Percentiles rank a stretch among this genome's conserved stretches.
phyloP scores from a whole-genome alignment of 1,140 invertebrate species.

The Paracyclopina nana region DNA sequence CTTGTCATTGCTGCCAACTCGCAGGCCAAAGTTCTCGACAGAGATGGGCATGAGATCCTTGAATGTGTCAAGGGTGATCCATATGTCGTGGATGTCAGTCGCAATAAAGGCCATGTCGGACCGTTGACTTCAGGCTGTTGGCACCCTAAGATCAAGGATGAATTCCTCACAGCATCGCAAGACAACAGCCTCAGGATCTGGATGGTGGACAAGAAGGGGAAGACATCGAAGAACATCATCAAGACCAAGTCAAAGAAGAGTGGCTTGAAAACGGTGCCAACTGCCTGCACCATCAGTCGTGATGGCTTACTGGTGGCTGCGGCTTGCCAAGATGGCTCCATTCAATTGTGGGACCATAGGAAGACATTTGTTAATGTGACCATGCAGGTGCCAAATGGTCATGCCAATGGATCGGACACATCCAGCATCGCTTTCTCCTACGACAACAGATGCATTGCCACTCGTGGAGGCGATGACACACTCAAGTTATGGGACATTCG shows the following conservation, averaged over 20 bases:
- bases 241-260: conserved; percentile 59
- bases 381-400: conserved; percentile 43
- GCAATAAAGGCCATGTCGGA: conserved; percentile 88
- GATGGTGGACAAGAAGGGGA: conserved; percentile 51
- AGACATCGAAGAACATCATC: conserved; percentile 56
- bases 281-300: conserved; percentile 55
- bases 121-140: conserved; percentile 73
- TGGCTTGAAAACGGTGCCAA: conserved; percentile 72
- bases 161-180: conserved; percentile 82
- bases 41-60: conserved; percentile 84
- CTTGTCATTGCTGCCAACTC: conserved; percentile 71
- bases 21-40: conserved; percentile 74
- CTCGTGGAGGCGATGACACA: conserved; percentile 73
- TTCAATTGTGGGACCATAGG: conserved; percentile 93
- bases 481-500: conserved; percentile 87
- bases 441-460: conserved; percentile 52
- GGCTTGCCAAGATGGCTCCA: conserved; percentile 82
- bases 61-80: conserved; percentile 88
- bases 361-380: conserved; percentile 33
- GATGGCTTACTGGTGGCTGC: conserved; percentile 75
- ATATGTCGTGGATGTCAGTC: conserved; percentile 80
- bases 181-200: conserved; percentile 80
- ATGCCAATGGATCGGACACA: conserved; percentile 57
- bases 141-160: conserved; percentile 74
- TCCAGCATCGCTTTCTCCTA: conserved; percentile 73